Evolutionary conservation across 2,113 vertebrate species (phyloP).

Genomic region (Noturus placidus): DNA sequence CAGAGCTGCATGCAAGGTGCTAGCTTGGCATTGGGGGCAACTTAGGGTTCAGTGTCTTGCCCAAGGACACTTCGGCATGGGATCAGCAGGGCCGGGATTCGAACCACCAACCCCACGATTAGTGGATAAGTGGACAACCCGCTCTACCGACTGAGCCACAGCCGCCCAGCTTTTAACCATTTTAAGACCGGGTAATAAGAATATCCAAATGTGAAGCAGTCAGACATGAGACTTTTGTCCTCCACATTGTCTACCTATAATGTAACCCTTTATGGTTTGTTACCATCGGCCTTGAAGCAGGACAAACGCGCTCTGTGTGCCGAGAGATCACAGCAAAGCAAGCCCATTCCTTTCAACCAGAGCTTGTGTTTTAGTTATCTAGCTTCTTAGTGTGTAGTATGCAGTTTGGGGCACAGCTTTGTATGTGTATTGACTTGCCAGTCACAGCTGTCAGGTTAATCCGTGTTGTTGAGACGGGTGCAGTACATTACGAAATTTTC

Average conservation of each 20-base stretch:
- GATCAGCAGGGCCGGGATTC: too few species aligned
- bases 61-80: too few species aligned
- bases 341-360: background rate
- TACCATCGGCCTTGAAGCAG: background rate
- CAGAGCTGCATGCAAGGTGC: too few species aligned
- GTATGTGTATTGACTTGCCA: conserved; percentile 15
- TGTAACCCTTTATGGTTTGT: background rate
- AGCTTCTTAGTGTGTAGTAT: background rate
- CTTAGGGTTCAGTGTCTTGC: too few species aligned
- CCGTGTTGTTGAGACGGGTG: conserved; percentile 5
- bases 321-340: background rate
- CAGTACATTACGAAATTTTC: background rate
- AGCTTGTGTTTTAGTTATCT: background rate
- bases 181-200: background rate
- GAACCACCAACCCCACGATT: too few species aligned
- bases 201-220: background rate
- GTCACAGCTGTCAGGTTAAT: conserved; percentile 7
- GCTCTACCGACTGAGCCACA: too few species aligned
- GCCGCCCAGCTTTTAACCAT: too few species aligned
- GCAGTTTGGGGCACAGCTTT: background rate
- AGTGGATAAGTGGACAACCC: too few species aligned
- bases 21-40: too few species aligned
- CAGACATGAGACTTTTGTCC: background rate
- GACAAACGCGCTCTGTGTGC: background rate
- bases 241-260: background rate